Conservation (phyloP, 2,113 vertebrate genomes). For the Probosciger aterrimus region DNA sequence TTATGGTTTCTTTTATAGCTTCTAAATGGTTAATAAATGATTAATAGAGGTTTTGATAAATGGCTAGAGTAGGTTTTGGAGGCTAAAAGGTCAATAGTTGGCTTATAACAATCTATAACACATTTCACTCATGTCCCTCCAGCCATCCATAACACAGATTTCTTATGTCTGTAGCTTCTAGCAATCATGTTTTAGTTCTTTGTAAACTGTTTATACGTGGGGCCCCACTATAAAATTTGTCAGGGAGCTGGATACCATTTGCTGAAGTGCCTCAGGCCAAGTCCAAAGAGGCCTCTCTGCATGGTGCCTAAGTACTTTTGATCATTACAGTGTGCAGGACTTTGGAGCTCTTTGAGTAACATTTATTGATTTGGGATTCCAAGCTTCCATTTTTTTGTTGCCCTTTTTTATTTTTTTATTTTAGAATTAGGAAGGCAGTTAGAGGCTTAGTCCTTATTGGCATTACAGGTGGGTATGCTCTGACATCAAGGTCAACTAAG, state of each 20-base stretch:
- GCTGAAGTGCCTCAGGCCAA: neutral
- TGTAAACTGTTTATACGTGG: conserved; percentile 30
- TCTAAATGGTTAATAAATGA: conserved; percentile 58
- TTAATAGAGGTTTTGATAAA: conserved; percentile 47
- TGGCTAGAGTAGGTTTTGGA: neutral
- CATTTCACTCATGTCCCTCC: conserved; percentile 13
- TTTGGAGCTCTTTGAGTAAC: neutral
- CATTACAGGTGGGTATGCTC: neutral
- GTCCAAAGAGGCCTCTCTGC: neutral
- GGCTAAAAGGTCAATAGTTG: conserved; percentile 40
- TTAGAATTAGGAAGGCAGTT: neutral
- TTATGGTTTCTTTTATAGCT: neutral
- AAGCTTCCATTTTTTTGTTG: neutral
- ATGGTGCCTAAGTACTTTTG: neutral
- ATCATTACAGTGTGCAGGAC: neutral
- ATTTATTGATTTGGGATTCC: neutral
- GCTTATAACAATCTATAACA: conserved; percentile 28
- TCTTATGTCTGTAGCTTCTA: conserved; percentile 38
- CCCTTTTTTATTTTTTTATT: too few relatives aligned
- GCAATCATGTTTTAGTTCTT: conserved; percentile 31
- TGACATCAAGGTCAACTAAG: neutral
- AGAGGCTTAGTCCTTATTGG: neutral
- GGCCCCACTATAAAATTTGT: neutral
- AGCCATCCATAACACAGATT: conserved; percentile 34
- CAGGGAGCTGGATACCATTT: neutral